phyloP scores from a whole-genome alignment of 2,888 invertebrate genomes.

The Pedicia rivosa region DNA sequence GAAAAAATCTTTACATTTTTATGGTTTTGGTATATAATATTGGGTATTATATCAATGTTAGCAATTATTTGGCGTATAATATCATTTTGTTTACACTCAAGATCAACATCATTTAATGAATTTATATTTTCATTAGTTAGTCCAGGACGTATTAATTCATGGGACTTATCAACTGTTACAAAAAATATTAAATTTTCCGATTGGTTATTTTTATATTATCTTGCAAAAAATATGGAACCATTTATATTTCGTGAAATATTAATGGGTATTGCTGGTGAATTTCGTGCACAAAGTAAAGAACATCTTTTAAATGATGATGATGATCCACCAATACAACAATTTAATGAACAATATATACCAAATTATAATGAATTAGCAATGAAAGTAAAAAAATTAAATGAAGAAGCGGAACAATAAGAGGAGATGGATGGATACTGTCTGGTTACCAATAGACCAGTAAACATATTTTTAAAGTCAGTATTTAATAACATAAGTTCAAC shows the following conservation, averaged over 20 bases:
- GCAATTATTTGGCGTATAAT: constrained; percentile 58
- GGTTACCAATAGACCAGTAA: too few species aligned
- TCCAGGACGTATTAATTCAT: constrained; percentile 45
- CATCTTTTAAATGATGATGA: not conserved
- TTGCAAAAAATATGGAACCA: constrained; percentile 68
- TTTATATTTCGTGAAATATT: constrained; percentile 45
- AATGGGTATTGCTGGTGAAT: constrained; percentile 26
- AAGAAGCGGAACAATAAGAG: too few species aligned
- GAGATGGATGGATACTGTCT: too few species aligned
- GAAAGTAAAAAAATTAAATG: too few species aligned
- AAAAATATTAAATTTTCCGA: constrained; percentile 58
- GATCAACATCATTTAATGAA: constrained; percentile 45
- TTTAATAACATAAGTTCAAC: too few species aligned
- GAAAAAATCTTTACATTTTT: constrained; percentile 78
- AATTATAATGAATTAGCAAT: too few species aligned
- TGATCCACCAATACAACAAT: too few species aligned
- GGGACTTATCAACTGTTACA: constrained; percentile 46
- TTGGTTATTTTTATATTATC: constrained; percentile 71
- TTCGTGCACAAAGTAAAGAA: constrained; percentile 8
- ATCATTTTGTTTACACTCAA: constrained; percentile 49
- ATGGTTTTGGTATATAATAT: constrained; percentile 74
- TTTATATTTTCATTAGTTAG: constrained; percentile 43
- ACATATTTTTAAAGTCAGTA: too few species aligned
- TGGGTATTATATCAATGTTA: constrained; percentile 44
- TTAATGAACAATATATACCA: too few species aligned